Conservation (phyloP, 2,113 vertebrate genomes). For the Telmatochromis brichardi region DNA sequence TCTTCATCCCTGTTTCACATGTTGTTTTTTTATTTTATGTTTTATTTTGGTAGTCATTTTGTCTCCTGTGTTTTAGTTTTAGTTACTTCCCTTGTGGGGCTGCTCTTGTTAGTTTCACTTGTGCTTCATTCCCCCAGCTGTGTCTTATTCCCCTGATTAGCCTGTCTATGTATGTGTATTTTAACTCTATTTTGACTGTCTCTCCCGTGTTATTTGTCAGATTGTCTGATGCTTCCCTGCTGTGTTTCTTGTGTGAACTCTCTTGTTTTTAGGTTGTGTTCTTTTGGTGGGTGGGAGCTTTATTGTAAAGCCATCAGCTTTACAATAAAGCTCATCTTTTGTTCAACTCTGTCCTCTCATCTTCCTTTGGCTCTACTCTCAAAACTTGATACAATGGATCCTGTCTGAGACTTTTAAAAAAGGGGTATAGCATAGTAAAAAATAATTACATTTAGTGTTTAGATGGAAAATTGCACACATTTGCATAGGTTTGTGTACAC, state of each 20-base stretch:
- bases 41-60: background rate
- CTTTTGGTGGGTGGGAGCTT: background rate
- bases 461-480: background rate
- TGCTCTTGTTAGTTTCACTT: background rate
- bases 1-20: background rate
- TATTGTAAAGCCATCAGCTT: background rate
- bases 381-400: background rate
- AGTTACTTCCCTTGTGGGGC: background rate
- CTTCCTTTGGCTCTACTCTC: background rate
- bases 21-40: background rate
- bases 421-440: background rate
- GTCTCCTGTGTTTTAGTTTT: background rate
- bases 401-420: background rate
- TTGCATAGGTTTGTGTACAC: background rate
- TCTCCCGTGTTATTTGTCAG: background rate
- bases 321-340: background rate
- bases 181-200: background rate
- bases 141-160: background rate
- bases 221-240: background rate
- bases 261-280: background rate
- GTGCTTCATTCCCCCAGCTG: background rate
- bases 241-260: background rate
- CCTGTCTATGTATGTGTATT: background rate
- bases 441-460: background rate
- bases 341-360: background rate